phyloP scores from a whole-genome alignment of 1,140 invertebrate genomes.

The Orchesella cincta region DNA sequence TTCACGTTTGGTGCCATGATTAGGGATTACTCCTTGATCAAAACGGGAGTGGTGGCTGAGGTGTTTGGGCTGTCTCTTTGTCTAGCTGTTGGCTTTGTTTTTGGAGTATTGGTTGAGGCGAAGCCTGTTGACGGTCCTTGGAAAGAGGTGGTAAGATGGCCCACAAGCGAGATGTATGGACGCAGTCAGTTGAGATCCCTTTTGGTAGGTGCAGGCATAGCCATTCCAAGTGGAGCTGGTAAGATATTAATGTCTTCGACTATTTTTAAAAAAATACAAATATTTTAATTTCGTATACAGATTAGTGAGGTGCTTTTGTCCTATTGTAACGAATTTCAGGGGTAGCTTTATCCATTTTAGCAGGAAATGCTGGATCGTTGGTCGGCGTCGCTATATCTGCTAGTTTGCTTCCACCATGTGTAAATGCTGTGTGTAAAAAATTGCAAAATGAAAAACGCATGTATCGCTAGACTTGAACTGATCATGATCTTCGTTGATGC shows the following conservation, averaged over 20 bases:
- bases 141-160: slow-evolving; percentile 67
- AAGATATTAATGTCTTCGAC: not conserved
- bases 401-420: slow-evolving; percentile 80
- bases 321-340: too few relatives aligned
- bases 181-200: slow-evolving; percentile 11
- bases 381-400: slow-evolving; percentile 88
- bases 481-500: too few relatives aligned
- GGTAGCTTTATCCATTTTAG: slow-evolving; percentile 80
- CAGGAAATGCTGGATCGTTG: slow-evolving; percentile 78
- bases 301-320: too few relatives aligned
- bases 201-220: slow-evolving; percentile 45
- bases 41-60: slow-evolving; percentile 69
- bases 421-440: slow-evolving; percentile 77
- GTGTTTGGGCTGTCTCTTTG: slow-evolving; percentile 71
- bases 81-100: slow-evolving; percentile 74
- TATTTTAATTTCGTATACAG: slow-evolving; percentile 62
- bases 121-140: slow-evolving; percentile 63
- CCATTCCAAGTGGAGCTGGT: slow-evolving; percentile 39
- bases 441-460: not conserved
- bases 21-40: slow-evolving; percentile 67
- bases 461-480: too few relatives aligned
- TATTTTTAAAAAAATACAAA: not conserved
- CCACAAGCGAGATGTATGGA: slow-evolving; percentile 77
- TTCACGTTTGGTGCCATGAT: slow-evolving; percentile 77
- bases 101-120: slow-evolving; percentile 72